These are phyloP conservation scores for Heterotis niloticus DNA, from an alignment of 2,113 vertebrate genomes.

Conservation along the genomic window DNA sequence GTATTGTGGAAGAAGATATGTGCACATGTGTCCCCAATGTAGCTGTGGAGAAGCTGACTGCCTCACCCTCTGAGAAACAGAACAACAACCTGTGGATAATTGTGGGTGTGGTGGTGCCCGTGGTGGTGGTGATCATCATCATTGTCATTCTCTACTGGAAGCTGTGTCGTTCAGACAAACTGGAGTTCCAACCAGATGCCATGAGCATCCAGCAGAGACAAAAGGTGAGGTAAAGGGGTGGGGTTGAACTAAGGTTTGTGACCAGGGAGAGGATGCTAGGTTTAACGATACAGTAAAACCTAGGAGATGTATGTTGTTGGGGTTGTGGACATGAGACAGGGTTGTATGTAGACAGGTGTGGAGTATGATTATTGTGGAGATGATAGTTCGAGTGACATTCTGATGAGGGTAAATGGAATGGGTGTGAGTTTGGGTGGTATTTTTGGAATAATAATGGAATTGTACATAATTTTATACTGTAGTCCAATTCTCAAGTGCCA, in stretches of 20 bases:
- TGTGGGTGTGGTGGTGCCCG: conserved; percentile 84
- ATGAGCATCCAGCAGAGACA: conserved; percentile 93
- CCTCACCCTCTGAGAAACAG: conserved; percentile 74
- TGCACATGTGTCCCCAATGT: neutral
- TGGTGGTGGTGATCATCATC: conserved; percentile 82
- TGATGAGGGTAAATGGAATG: too few species aligned
- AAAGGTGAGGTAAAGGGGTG: conserved; percentile 71
- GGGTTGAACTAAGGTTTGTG: neutral
- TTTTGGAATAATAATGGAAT: too few species aligned
- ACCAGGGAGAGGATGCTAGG: too few species aligned
- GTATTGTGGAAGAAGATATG: neutral
- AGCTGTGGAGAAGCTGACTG: conserved; percentile 81
- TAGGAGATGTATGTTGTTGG: too few species aligned
- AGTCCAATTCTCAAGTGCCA: too few species aligned
- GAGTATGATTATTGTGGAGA: too few species aligned
- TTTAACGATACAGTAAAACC: too few species aligned
- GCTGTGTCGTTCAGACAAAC: conserved; percentile 89
- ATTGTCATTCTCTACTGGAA: conserved; percentile 96
- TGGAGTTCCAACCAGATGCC: conserved; percentile 93
- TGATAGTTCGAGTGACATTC: too few species aligned
- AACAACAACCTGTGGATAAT: conserved; percentile 88
- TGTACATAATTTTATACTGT: too few species aligned
- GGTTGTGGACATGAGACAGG: too few species aligned
- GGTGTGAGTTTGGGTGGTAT: too few species aligned
- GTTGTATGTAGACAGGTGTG: too few species aligned